Conservation (phyloP, 2,113 vertebrate genomes). For the Chelonoidis abingdonii region DNA sequence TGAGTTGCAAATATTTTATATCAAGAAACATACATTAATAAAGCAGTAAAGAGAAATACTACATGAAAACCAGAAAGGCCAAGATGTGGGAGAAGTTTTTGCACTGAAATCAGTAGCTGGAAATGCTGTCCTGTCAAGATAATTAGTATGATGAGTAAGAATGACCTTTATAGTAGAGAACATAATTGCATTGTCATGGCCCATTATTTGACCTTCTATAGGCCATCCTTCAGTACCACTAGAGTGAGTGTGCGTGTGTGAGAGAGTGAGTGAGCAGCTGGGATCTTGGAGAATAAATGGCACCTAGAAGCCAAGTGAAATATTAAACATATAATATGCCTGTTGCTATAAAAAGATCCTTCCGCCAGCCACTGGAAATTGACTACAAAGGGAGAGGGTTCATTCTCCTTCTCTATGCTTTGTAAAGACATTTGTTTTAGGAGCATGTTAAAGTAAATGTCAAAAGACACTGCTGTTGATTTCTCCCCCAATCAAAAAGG, state of each 20-base stretch:
- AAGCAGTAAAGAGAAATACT: not conserved
- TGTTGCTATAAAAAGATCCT: not conserved
- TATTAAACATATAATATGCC: not conserved
- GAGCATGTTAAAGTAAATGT: not conserved
- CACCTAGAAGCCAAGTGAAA: conserved; percentile 11
- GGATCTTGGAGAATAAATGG: not conserved
- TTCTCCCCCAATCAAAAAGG: not conserved
- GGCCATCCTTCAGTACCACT: conserved; percentile 46
- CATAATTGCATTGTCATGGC: conserved; percentile 69
- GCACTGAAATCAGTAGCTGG: conserved; percentile 14
- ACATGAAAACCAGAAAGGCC: not conserved
- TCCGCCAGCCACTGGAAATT: not conserved
- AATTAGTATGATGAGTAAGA: conserved; percentile 69
- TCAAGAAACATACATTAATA: not conserved
- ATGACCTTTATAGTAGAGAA: conserved; percentile 68
- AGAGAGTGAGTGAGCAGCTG: not conserved
- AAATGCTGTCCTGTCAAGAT: conserved; percentile 48
- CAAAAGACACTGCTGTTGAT: not conserved
- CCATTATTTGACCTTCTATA: conserved; percentile 68
- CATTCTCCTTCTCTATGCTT: fast-evolving
- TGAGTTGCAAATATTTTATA: not conserved
- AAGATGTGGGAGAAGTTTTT: not conserved
- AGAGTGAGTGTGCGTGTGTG: conserved; percentile 24
- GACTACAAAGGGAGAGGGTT: not conserved
- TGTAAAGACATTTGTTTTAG: not conserved